A percentile compares a stretch with the other conserved stretches of the same genome.
These are phyloP conservation scores for Drosophila kanekoi DNA, from an alignment of 2,888 invertebrate species.

Conservation along the genomic window DNA sequence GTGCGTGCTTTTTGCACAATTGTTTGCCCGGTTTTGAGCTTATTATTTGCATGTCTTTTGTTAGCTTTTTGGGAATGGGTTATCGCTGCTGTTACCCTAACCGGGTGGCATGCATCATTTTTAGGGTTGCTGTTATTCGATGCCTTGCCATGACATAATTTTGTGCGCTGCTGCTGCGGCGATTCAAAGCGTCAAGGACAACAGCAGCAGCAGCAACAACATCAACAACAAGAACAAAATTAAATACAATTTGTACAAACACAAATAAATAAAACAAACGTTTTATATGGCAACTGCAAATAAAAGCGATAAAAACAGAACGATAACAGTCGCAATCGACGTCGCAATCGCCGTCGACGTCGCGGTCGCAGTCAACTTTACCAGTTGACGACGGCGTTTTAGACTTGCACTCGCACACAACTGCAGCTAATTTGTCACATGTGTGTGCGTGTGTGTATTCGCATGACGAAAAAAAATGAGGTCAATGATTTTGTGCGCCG, in stretches of 20 bases:
- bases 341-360: slow-evolving; percentile 21
- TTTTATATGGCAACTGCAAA: slow-evolving; percentile 19
- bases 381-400: slow-evolving; percentile 21
- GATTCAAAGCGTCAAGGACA: slow-evolving; percentile 68
- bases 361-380: slow-evolving; percentile 32
- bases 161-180: slow-evolving; percentile 3
- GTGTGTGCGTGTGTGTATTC: slow-evolving; percentile 47
- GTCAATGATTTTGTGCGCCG: slow-evolving; percentile 79
- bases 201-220: slow-evolving; percentile 7
- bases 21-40: slow-evolving; percentile 44
- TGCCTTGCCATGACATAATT: slow-evolving; percentile 56
- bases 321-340: slow-evolving; percentile 56
- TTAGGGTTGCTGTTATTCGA: slow-evolving; percentile 43
- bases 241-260: slow-evolving; percentile 6
- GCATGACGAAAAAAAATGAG: slow-evolving; percentile 79
- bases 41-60: slow-evolving; percentile 77
- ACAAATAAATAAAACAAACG: slow-evolving; percentile 10
- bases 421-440: slow-evolving; percentile 43
- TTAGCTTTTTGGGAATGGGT: slow-evolving; percentile 33
- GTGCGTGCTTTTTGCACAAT: slow-evolving; percentile 60
- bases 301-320: slow-evolving; percentile 57
- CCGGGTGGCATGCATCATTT: slow-evolving; percentile 29
- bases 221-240: background rate
- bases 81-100: too few species aligned
- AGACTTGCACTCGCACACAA: slow-evolving; percentile 59